phyloP scores from a whole-genome alignment of 2,113 vertebrate genomes.

The Plotosus lineatus region DNA sequence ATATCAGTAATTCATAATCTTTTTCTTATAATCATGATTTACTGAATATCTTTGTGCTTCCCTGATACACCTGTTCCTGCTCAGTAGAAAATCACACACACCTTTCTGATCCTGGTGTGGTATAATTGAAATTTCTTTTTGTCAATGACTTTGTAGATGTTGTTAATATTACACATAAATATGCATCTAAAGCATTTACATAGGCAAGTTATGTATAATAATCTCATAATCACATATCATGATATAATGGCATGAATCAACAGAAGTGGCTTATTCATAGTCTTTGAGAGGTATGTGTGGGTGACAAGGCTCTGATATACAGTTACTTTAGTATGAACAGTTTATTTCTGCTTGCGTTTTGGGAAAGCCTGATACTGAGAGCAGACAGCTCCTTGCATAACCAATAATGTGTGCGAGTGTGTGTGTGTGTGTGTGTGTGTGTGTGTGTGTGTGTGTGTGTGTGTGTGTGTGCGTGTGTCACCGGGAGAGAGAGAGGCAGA shows the following conservation, averaged over 20 bases:
- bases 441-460: constrained; percentile 22
- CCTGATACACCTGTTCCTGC: background rate
- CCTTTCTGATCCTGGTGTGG: constrained; percentile 12
- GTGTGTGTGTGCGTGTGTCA: constrained; percentile 19
- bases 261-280: constrained; percentile 9
- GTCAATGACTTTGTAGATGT: background rate
- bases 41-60: background rate
- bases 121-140: background rate
- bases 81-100: background rate
- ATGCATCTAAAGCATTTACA: constrained; percentile 24
- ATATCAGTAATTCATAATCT: background rate
- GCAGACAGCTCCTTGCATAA: constrained; percentile 36
- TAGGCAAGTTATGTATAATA: constrained; percentile 33
- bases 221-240: background rate
- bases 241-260: constrained; percentile 31
- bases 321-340: background rate
- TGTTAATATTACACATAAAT: background rate
- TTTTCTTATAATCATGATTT: background rate
- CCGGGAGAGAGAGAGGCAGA: background rate
- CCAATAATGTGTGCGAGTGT: constrained; percentile 17
- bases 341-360: constrained; percentile 32
- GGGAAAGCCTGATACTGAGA: constrained; percentile 29
- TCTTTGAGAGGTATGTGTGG: constrained; percentile 2
- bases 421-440: constrained; percentile 25
- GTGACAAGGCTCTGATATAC: background rate